Percentiles rank a stretch among this genome's conserved stretches.
Evolutionary conservation across 2,113 vertebrate species (phyloP).

Genomic region (Chloebia gouldiae): DNA sequence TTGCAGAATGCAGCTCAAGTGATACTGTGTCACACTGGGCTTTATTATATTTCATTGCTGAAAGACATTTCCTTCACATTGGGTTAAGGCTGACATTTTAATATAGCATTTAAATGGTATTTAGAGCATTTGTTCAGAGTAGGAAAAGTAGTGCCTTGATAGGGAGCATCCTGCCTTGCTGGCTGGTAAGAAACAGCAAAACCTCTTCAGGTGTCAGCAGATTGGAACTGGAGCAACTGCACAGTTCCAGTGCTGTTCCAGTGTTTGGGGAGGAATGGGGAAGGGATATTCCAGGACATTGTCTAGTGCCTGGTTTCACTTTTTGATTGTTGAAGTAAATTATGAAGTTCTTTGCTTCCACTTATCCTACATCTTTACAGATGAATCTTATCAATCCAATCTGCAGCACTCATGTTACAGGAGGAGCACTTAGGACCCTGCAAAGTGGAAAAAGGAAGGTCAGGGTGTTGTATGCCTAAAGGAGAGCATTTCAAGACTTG

Average conservation of each 20-base stretch:
- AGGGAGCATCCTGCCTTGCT: not conserved
- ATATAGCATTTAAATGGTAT: not conserved
- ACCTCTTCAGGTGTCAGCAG: not conserved
- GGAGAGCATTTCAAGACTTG: not conserved
- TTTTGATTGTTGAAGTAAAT: not conserved
- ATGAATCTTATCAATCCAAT: not conserved
- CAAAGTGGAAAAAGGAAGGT: not conserved
- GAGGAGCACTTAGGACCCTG: not conserved
- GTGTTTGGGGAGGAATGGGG: not conserved
- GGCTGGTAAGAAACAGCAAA: not conserved
- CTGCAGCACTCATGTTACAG: not conserved
- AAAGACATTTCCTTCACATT: not conserved
- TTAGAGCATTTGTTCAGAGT: not conserved
- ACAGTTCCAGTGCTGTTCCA: not conserved
- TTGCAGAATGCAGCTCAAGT: not conserved
- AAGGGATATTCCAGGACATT: not conserved
- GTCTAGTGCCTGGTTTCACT: not conserved
- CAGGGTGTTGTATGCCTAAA: not conserved
- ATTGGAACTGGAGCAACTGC: not conserved
- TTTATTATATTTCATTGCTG: not conserved
- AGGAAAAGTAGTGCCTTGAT: not conserved
- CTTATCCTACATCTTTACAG: not conserved
- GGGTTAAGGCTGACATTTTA: not conserved
- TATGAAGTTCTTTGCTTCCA: not conserved
- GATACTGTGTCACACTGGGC: not conserved